Percentiles rank a stretch among this genome's conserved stretches.
phyloP scores from a whole-genome alignment of 1,140 invertebrate species.

The Hylaeus anthracinus region DNA sequence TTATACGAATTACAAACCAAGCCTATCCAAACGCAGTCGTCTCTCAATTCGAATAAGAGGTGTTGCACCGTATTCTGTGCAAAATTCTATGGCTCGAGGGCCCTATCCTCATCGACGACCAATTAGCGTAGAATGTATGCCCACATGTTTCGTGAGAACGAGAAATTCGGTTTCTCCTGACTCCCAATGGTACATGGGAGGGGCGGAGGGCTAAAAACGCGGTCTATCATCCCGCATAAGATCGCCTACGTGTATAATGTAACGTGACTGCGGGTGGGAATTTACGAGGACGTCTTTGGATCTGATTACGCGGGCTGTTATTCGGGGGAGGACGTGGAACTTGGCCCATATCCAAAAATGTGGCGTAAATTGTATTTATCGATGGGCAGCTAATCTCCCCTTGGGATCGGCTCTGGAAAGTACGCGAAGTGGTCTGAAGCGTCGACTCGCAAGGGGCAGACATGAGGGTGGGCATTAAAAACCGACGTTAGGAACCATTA shows the following conservation, averaged over 20 bases:
- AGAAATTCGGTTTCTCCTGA: conserved; percentile 64
- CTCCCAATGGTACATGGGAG: conserved; percentile 39
- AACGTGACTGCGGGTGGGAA: conserved; percentile 61
- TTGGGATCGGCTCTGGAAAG: neutral
- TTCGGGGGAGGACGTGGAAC: conserved; percentile 27
- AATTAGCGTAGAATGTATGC: conserved; percentile 40
- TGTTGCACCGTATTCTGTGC: no score
- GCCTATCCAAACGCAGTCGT: no score
- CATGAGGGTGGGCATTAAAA: no score
- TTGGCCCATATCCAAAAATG: conserved; percentile 52
- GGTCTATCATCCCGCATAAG: conserved; percentile 66
- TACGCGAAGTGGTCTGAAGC: no score
- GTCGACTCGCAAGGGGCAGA: no score
- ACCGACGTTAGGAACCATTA: no score
- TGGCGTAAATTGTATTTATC: neutral
- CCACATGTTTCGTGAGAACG: conserved; percentile 73
- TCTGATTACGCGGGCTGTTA: conserved; percentile 51
- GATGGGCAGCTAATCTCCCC: conserved; percentile 17
- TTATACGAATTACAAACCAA: no score
- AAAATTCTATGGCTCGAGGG: neutral
- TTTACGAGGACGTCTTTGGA: conserved; percentile 57
- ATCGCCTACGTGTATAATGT: conserved; percentile 54
- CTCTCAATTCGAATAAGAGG: no score
- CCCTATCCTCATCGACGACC: conserved; percentile 8
- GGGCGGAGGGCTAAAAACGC: conserved; percentile 44